Evolutionary conservation across 2,888 invertebrate species (phyloP).

Genomic region (Eugnorisma glareosa): DNA sequence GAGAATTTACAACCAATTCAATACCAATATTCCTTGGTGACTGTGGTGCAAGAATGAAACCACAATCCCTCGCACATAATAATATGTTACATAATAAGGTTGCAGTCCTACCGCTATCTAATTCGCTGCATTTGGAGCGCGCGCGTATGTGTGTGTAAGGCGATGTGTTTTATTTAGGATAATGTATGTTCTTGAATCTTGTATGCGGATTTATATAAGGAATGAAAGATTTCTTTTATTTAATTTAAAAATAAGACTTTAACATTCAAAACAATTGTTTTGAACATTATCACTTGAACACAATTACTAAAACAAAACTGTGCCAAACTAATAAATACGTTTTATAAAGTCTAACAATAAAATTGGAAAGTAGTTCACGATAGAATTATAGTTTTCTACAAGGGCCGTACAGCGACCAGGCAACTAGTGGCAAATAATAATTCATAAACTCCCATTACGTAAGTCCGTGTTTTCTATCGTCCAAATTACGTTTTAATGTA

Average conservation of each 20-base stretch:
- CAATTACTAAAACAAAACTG: slow-evolving; percentile 1
- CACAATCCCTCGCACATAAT: too few relatives aligned
- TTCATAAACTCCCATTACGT: slow-evolving; percentile 44
- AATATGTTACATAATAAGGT: too few relatives aligned
- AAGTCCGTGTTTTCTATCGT: slow-evolving; percentile 40
- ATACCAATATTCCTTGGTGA: too few relatives aligned
- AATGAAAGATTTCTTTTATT: too few relatives aligned
- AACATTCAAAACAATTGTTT: neutral
- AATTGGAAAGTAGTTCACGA: slow-evolving; percentile 43
- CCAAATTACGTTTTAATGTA: slow-evolving; percentile 56
- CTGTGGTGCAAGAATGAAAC: too few relatives aligned
- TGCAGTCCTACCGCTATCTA: too few relatives aligned
- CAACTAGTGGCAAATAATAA: slow-evolving; percentile 44
- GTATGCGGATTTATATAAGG: too few relatives aligned
- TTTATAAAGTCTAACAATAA: slow-evolving; percentile 36
- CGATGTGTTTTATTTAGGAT: too few relatives aligned
- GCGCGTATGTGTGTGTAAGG: too few relatives aligned
- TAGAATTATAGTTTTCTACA: slow-evolving; percentile 25
- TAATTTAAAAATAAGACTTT: neutral
- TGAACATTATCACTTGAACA: neutral
- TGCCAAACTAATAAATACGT: slow-evolving; percentile 22
- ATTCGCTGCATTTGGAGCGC: too few relatives aligned
- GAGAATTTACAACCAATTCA: neutral
- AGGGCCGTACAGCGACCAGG: neutral
- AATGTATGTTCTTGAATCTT: too few relatives aligned